phyloP scores from a whole-genome alignment of 1,140 invertebrate species.

The Ceratosolen solmsi region DNA sequence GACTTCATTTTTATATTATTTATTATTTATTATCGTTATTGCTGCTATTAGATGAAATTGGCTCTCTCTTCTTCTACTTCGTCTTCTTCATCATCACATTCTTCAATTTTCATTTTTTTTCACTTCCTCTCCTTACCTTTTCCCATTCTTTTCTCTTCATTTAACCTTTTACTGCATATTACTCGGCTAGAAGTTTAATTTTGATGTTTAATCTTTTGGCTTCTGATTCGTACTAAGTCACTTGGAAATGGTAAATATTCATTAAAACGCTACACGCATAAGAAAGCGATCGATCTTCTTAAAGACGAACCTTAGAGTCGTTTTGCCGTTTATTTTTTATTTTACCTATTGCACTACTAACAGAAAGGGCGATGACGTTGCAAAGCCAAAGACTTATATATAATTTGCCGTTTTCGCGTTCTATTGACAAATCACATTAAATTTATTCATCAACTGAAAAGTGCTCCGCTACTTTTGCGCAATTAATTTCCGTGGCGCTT shows the following conservation, averaged over 20 bases:
- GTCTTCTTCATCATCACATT: too few species aligned
- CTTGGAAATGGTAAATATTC: conserved; percentile 2
- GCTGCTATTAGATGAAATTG: too few species aligned
- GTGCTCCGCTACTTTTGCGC: neutral
- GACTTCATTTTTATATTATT: too few species aligned
- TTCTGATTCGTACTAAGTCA: neutral
- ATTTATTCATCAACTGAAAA: neutral
- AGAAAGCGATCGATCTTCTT: neutral
- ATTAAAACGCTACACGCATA: conserved; percentile 3
- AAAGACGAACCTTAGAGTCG: neutral
- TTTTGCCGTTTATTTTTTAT: too few species aligned
- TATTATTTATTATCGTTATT: too few species aligned
- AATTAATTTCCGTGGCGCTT: neutral
- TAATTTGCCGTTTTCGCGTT: neutral
- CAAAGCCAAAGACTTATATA: neutral
- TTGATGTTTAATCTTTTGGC: neutral
- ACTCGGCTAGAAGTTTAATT: neutral
- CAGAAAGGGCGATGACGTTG: neutral
- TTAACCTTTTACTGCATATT: too few species aligned
- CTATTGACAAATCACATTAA: neutral
- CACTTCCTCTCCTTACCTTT: too few species aligned
- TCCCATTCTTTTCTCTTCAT: too few species aligned
- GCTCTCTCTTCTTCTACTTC: too few species aligned
- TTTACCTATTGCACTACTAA: too few species aligned
- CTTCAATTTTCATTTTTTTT: too few species aligned